Evolutionary conservation across 2,888 invertebrate species (phyloP), one percentile per base, ranked within the genome.

Genomic region (Noctua janthe): DNA sequence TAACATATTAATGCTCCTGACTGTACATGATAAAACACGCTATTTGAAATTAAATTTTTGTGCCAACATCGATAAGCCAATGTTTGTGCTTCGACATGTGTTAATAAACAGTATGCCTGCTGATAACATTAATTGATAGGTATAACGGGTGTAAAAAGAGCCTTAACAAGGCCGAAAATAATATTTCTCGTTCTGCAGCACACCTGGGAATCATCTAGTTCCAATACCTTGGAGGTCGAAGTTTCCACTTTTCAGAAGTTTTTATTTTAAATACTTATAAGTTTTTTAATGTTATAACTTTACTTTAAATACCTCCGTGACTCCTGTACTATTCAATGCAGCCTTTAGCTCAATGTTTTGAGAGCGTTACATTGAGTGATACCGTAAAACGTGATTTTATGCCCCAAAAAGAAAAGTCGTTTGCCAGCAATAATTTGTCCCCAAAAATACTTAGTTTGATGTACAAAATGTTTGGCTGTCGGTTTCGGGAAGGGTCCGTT

Each of bases 41-140:
- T 78, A 76, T 29, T 73, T 51, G 56, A 69, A 74, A 73, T 78
- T 74, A 8, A 74, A 49, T 74, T 78, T 64, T 51, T 66, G 17
- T 49, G 39, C 70, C 70, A 73, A 66, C 66, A n/a, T 43, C n/a
- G 67, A 49, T 74, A 64, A 2, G 20, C 49, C 10, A 56, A 59
- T 74, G 29, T 56, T 62, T 85, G 54, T 35, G 17, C 78, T 81
- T 56, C 13, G 29, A 54, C 43, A 5, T 51, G 8, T 17, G 35
- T 35, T 3, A 64, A 64, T 35, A 64, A 62, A 64, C 17, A 64
- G 29, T 15, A 59, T 29, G 29, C n/a, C n/a, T 59, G 1, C n/a
- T n/a, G 6, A 59, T 56, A 23, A 23, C 4, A 11, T 23, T 11
- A 56, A 23, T 56, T 56, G 6, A 56, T 54, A 54, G 54, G 20